A percentile compares a stretch with the other conserved stretches of the same genome.
Conservation (phyloP, 1,140 invertebrate genomes). For the Caerostris extrusa region DNA sequence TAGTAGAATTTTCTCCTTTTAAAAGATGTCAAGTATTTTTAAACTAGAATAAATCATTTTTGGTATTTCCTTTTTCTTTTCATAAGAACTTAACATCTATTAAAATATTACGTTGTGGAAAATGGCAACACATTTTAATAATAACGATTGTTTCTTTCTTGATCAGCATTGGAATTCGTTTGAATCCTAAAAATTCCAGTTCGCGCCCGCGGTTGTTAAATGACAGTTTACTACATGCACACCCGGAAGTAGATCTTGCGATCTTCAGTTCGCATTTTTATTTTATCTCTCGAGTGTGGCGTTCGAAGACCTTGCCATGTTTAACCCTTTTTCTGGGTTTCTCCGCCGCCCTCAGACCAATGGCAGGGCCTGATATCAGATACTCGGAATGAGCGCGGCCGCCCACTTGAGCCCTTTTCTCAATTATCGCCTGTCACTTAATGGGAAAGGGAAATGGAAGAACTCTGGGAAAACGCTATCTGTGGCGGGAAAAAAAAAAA, state of each 20-base stretch:
- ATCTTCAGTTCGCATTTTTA: neutral
- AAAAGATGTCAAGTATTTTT: too few relatives aligned
- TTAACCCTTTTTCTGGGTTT: slow-evolving; percentile 39
- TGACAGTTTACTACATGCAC: neutral
- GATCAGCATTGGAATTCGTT: too few relatives aligned
- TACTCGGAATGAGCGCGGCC: slow-evolving; percentile 50
- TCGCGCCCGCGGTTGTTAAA: too few relatives aligned
- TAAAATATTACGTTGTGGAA: too few relatives aligned
- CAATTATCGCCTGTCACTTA: slow-evolving; percentile 69
- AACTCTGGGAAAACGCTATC: slow-evolving; percentile 51
- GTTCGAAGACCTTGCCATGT: neutral
- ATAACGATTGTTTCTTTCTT: too few relatives aligned
- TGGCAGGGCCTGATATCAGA: slow-evolving; percentile 53
- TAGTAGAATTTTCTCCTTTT: too few relatives aligned
- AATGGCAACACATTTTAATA: too few relatives aligned
- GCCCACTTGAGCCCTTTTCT: slow-evolving; percentile 63
- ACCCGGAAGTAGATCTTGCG: neutral
- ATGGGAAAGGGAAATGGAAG: slow-evolving; percentile 55
- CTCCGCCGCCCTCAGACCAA: neutral
- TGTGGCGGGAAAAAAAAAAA: neutral
- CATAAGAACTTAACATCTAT: too few relatives aligned
- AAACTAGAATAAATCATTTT: too few relatives aligned
- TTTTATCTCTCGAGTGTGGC: neutral
- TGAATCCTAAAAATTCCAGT: too few relatives aligned
- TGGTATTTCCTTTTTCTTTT: too few relatives aligned